These are phyloP conservation scores for Gasteruption jaculator DNA, from an alignment of 2,888 invertebrate genomes.

Conservation along the genomic window DNA sequence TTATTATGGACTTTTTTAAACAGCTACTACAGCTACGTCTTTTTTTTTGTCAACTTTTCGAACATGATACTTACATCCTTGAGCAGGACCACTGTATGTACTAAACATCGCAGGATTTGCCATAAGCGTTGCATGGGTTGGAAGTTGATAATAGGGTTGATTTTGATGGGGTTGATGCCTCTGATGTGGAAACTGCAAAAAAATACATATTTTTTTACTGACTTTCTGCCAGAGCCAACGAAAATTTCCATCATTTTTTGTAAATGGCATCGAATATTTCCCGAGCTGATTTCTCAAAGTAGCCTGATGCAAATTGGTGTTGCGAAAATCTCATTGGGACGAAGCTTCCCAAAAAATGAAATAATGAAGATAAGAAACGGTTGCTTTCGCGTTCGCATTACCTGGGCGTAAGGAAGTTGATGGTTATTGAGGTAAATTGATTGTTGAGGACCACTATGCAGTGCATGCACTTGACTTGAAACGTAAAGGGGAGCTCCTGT, in stretches of 20 bases:
- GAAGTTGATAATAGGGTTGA: conserved; percentile 33
- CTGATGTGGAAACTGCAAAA: conserved; percentile 37
- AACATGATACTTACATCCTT: conserved; percentile 32
- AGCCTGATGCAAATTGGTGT: no score
- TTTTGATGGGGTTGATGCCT: conserved; percentile 41
- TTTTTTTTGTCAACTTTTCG: background rate
- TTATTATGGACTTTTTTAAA: no score
- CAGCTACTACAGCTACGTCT: background rate
- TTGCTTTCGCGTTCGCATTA: no score
- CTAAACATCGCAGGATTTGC: no score
- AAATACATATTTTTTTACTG: conserved; percentile 4
- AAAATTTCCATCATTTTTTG: conserved; percentile 10
- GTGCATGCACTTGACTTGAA: conserved; percentile 34
- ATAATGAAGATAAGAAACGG: no score
- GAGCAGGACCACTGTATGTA: no score
- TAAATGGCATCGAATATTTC: background rate
- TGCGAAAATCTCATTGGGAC: no score
- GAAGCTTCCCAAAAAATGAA: no score
- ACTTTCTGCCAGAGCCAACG: background rate
- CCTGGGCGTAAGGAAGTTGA: conserved; percentile 40
- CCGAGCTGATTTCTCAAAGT: no score
- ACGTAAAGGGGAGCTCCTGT: conserved; percentile 37
- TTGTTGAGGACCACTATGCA: conserved; percentile 39
- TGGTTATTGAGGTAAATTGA: conserved; percentile 34
- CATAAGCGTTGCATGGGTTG: conserved; percentile 30